Evolutionary conservation across 2,797 vertebrate species (phyloP), one percentile per base, ranked within the genome.

Genomic region (Coendou prehensilis): DNA sequence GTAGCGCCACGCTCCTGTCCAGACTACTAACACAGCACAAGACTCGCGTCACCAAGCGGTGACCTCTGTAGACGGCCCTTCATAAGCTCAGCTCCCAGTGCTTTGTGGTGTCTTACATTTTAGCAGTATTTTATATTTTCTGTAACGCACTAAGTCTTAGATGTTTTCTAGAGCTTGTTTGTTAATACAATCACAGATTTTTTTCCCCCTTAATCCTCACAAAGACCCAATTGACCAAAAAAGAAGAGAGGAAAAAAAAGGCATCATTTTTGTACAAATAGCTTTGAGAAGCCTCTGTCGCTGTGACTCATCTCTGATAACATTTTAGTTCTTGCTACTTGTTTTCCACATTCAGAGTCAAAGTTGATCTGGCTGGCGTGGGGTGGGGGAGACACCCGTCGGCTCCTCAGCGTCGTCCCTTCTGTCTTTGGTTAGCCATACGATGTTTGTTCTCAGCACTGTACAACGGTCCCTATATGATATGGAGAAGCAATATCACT

Each of bases 401-500:
- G 98, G 98, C 98, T 97, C 98, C 98, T 98, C 94, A 95, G 98
- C 98, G 98, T 98, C 98, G 98, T 98, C 98, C 97, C 97, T 96
- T 98, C 98, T 98, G 98, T 99, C 99, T 99, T 99, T 97, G 99
- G 99, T 99, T 99, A 99, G 99, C 99, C 99, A 99, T 99, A 99
- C 98, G 98, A 99, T 99, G 99, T 99, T 98, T 99, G 99, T 99
- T 99, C 99, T 99, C 99, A 99, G 99, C 99, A 99, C 99, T 99
- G 99, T 99, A 99, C 99, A 99, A 99, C 99, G 99, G 99, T 99
- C 99, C 99, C 99, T 99, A 99, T 99, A 99, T 99, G 99, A 99
- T 99, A 99, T 99, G 99, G 99, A 99, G 99, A 99, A 99, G 99
- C 99, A 99, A 99, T 99, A 99, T 99, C 99, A 99, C 99, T 99